These are phyloP conservation scores for Trissolcus japonicus DNA, from an alignment of 2,888 invertebrate species.

Conservation along the genomic window DNA sequence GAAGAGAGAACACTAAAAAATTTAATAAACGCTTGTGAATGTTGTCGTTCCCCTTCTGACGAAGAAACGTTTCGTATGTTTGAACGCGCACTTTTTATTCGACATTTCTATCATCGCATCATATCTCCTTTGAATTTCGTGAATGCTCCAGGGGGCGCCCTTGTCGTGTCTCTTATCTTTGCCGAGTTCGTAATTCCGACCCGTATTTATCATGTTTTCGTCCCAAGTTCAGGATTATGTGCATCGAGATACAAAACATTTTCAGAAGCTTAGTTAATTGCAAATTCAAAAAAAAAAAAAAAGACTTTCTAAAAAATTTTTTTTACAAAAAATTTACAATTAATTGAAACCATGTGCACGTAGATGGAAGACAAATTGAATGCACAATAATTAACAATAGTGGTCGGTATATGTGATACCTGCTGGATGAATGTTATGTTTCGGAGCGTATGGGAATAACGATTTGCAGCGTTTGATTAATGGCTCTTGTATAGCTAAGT, in stretches of 20 bases:
- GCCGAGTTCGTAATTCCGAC: slow-evolving; percentile 7
- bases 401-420: slow-evolving; percentile 14
- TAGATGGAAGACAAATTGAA: slow-evolving; percentile 14
- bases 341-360: slow-evolving; percentile 1
- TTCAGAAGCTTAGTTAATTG: no score
- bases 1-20: slow-evolving; percentile 33
- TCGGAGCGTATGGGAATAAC: no score
- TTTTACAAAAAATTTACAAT: neutral
- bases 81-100: slow-evolving; percentile 30
- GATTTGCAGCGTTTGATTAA: no score
- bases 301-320: neutral
- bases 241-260: no score
- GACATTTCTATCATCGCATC: slow-evolving; percentile 26
- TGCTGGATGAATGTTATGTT: no score
- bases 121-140: slow-evolving; percentile 27
- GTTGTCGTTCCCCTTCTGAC: slow-evolving; percentile 14
- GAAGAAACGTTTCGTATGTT: slow-evolving; percentile 29
- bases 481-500: no score
- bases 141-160: slow-evolving; percentile 11
- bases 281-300: no score
- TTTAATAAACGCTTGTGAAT: slow-evolving; percentile 43
- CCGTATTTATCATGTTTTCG: no score
- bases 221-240: no score
- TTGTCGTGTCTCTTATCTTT: slow-evolving; percentile 6
- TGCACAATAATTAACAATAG: slow-evolving; percentile 32